These are phyloP conservation scores for Apamea epomidion DNA, from an alignment of 2,888 invertebrate species.

Conservation along the genomic window DNA sequence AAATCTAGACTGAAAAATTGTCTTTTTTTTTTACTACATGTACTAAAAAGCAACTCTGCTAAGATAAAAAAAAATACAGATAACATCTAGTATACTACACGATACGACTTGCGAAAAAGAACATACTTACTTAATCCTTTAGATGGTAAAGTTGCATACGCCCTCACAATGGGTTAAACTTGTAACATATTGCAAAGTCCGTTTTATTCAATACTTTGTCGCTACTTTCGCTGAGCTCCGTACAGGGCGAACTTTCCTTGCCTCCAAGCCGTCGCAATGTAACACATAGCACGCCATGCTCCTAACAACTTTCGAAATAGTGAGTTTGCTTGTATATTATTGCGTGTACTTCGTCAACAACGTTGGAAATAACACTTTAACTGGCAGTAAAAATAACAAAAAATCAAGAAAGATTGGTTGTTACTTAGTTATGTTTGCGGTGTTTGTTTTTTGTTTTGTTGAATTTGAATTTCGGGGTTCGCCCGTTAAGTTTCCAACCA, in stretches of 20 bases:
- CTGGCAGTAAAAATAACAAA: not conserved
- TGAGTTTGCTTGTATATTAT: slow-evolving; percentile 10
- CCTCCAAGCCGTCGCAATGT: slow-evolving; percentile 22
- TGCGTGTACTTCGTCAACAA: not conserved
- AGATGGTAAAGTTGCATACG: slow-evolving; percentile 40
- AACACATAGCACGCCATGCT: slow-evolving; percentile 19
- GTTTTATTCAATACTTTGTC: slow-evolving; percentile 70
- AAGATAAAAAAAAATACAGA: not conserved
- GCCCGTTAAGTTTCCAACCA: not conserved
- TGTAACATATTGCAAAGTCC: slow-evolving; percentile 58
- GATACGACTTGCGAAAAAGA: not conserved
- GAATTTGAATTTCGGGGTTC: not conserved
- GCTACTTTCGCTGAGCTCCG: slow-evolving; percentile 45
- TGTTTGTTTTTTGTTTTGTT: not conserved
- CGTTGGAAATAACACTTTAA: not conserved
- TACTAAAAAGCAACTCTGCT: not conserved
- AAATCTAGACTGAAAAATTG: not conserved
- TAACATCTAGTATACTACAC: not conserved
- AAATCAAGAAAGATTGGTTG: not conserved
- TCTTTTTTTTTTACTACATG: not conserved
- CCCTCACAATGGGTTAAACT: slow-evolving; percentile 58
- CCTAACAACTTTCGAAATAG: slow-evolving; percentile 19
- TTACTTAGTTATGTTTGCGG: not conserved
- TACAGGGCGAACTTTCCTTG: slow-evolving; percentile 38
- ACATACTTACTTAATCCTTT: slow-evolving; percentile 13